Base-by-base conservation (phyloP, 2,888 invertebrate genomes). In the Operophtera brumata region DNA sequence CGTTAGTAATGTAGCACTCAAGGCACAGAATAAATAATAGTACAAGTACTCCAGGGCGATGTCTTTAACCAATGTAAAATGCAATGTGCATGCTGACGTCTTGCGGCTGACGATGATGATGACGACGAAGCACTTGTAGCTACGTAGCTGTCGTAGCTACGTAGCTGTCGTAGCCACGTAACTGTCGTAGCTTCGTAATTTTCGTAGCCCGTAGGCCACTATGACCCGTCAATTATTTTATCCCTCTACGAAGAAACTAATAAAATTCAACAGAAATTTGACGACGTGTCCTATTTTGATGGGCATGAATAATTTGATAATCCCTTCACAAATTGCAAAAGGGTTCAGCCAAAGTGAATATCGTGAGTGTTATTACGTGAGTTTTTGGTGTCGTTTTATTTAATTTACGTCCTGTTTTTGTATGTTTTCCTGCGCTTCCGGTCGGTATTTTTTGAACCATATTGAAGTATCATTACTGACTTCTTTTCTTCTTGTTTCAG, bases 201-300 rank as follows among this genome's bases (percentile, higher is more conserved):
- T 20, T 20, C 20, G 20, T 20, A 20, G 20, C 20, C 20, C 4
- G 20, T 20, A 20, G 4, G 20, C 20, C 20, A 4, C 20, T 20
- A 20, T 20, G 20, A 20, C 20, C 2, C 20, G 20, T 4, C 4
- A 3, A 20, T 20, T 20, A 20, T 20, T 11, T 43, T 37, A 6
- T 30, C 11, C 11, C 20, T 50, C 20, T 12, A 10, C 28, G 14
- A 20, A 3, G 26, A 45, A 69, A 70, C 65, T 66, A 67, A 70
- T 72, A 72, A 72, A 69, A 69, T 58, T 60, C 64, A 67, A 59
- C 64, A 59, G 59, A 67, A 68, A 65, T 65, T 61, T 62, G 62
- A 63, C 60, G 54, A 57, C 62, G 63, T 54, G 62, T 65, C 66
- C 64, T 64, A 60, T 70, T 69, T 59, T 66, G 66, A 59, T 71